phyloP scores from a whole-genome alignment of 2,797 vertebrate genomes.

The Aulostomus chinensis region DNA sequence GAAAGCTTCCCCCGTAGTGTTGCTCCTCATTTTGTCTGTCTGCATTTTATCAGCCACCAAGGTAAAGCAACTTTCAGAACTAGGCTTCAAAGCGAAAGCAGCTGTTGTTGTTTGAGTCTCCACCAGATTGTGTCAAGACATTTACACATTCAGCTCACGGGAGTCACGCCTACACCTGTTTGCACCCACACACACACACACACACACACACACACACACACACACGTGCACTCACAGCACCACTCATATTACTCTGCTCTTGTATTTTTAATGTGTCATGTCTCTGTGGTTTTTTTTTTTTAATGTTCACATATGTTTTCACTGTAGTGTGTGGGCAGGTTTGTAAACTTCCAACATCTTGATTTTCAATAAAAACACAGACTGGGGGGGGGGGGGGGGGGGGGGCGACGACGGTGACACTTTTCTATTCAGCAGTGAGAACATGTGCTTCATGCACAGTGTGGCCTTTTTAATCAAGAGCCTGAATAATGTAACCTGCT shows the following conservation, averaged over 20 bases:
- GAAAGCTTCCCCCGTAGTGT: slow-evolving; percentile 36
- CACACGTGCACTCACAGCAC: no score
- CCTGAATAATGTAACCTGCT: no score
- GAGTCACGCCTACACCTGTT: slow-evolving; percentile 30
- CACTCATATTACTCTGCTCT: slow-evolving; percentile 15
- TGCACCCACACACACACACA: slow-evolving; percentile 18
- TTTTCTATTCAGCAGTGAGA: no score
- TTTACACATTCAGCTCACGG: slow-evolving; percentile 8
- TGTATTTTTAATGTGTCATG: slow-evolving; percentile 34
- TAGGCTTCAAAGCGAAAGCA: slow-evolving; percentile 54
- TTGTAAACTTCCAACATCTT: slow-evolving; percentile 25
- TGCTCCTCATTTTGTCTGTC: slow-evolving; percentile 50
- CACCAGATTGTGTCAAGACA: slow-evolving; percentile 35
- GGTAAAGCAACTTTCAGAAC: slow-evolving; percentile 51
- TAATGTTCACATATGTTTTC: slow-evolving; percentile 25
- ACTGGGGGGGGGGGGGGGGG: slow-evolving; percentile 6
- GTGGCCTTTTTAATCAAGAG: no score
- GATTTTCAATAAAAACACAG: slow-evolving; percentile 19
- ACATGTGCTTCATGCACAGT: no score
- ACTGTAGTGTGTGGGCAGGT: slow-evolving; percentile 18
- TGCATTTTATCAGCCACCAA: slow-evolving; percentile 46
- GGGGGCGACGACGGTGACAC: no score
- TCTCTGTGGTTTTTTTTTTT: slow-evolving; percentile 22
- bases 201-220: slow-evolving; percentile 29
- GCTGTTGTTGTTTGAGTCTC: slow-evolving; percentile 43